These are phyloP conservation scores for Leuciscus idus DNA, from an alignment of 2,113 vertebrate species.

Conservation along the genomic window DNA sequence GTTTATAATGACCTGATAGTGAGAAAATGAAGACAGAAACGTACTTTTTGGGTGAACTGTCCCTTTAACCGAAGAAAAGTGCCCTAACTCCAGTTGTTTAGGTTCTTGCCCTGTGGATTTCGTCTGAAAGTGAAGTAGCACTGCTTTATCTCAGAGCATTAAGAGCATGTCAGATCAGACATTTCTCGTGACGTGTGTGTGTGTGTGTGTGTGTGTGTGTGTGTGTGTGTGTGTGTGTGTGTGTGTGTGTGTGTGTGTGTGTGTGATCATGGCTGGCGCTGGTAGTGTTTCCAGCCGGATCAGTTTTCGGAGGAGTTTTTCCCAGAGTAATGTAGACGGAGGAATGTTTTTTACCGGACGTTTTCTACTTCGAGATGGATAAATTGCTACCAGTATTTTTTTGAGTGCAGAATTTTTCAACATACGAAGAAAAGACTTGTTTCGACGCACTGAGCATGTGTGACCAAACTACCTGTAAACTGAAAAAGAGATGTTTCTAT, in stretches of 20 bases:
- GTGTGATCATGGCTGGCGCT: not conserved
- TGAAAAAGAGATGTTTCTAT: conserved; percentile 62
- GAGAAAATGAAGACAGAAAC: not conserved
- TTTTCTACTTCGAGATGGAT: conserved; percentile 76
- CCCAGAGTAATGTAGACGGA: not conserved
- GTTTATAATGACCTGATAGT: not conserved
- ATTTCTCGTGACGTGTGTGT: no score
- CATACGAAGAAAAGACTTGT: conserved; percentile 20
- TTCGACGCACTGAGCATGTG: conserved; percentile 59
- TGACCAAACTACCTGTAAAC: conserved; percentile 60
- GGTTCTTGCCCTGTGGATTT: not conserved
- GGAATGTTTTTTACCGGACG: conserved; percentile 62
- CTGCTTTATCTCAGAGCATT: not conserved
- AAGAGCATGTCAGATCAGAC: not conserved
- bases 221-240: not conserved
- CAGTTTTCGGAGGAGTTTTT: conserved; percentile 53
- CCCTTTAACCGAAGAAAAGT: not conserved
- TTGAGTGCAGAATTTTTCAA: conserved; percentile 47
- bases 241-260: not conserved
- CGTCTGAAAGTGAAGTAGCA: not conserved
- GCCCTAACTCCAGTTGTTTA: not conserved
- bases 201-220: no score
- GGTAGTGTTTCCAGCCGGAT: conserved; percentile 52
- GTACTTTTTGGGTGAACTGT: not conserved
- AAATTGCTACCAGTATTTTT: conserved; percentile 68